phyloP scores from a whole-genome alignment of 2,113 vertebrate species.

The Cromileptes altivelis region DNA sequence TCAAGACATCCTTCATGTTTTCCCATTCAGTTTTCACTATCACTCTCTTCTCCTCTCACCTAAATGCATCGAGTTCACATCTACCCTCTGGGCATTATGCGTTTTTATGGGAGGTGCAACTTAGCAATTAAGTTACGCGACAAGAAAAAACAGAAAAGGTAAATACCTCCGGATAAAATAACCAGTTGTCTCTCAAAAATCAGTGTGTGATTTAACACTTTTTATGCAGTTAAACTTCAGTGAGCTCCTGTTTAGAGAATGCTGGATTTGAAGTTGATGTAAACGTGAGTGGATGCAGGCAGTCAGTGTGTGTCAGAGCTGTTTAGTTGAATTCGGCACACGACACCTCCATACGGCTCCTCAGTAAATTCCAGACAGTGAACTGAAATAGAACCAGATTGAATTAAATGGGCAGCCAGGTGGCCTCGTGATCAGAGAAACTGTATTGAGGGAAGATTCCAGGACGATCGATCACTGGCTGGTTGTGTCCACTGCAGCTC shows the following conservation, averaged over 20 bases:
- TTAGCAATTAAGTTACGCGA: neutral
- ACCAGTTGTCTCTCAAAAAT: no score
- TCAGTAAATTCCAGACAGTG: slow-evolving; percentile 50
- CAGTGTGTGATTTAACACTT: neutral
- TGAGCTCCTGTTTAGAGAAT: neutral
- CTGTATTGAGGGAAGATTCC: slow-evolving; percentile 58
- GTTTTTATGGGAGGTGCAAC: neutral
- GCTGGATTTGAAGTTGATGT: neutral
- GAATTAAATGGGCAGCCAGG: slow-evolving; percentile 61
- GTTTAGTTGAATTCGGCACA: slow-evolving; percentile 3
- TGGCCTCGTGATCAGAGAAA: slow-evolving; percentile 61
- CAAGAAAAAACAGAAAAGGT: neutral
- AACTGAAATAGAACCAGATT: slow-evolving; percentile 72
- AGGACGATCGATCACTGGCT: slow-evolving; percentile 51
- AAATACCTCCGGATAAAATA: slow-evolving; percentile 1
- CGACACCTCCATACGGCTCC: neutral
- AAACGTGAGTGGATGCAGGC: neutral
- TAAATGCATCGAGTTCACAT: neutral
- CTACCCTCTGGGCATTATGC: neutral
- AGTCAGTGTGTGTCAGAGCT: neutral
- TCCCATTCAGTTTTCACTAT: neutral
- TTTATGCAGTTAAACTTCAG: neutral
- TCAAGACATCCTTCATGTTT: neutral
- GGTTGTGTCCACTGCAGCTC: slow-evolving; percentile 27
- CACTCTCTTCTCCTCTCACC: neutral